Evolutionary conservation across 2,113 vertebrate species (phyloP), one percentile per base, ranked within the genome.

Genomic region (Pelecanus crispus): DNA sequence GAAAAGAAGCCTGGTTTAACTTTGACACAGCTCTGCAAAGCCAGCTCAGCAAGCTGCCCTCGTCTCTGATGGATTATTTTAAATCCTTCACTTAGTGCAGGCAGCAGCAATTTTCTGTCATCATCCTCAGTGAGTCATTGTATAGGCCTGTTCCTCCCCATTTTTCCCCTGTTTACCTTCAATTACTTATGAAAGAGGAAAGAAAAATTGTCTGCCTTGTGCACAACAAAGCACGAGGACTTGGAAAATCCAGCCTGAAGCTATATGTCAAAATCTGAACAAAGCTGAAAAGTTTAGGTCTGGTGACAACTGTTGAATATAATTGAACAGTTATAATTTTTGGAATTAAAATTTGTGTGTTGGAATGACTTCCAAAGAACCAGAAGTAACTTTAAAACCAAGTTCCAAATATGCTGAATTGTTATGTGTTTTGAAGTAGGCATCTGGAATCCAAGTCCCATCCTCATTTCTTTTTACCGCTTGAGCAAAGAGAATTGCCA

Each of bases 51-150:
- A 4, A 92, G 68, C 53, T 92, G 75, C 88, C 91, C 73, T 84
- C 8, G 2, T 86, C 80, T 65, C 90, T 91, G 80, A 65, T 92
- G 89, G 89, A 89, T 89, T 95, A 84, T 91, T 95, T 94, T 77
- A 92, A 96, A 89, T 84, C 78, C 49, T 67, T 96, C 81, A 66
- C 85, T 92, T 92, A 96, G 81, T 75, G 81, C 91, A 94, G 94
- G 75, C 88, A 89, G 94, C 61, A 94, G 91, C 94, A 94, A 94
- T 96, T 95, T 95, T 94, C 77, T 95, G 68, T 91, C 88, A 93
- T 95, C 94, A 91, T 96, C 83, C 62, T 81, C 5, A 2, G 21
- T 56, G 83, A 92, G 86, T 94, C 88, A 91, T 72, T 94, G 84
- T 80, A 75, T 31, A 82, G 78, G 53, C 28, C 65, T 77, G 22